Evolutionary conservation across 2,888 invertebrate species (phyloP), one percentile per base, ranked within the genome.

Genomic region (Lymantria monacha): DNA sequence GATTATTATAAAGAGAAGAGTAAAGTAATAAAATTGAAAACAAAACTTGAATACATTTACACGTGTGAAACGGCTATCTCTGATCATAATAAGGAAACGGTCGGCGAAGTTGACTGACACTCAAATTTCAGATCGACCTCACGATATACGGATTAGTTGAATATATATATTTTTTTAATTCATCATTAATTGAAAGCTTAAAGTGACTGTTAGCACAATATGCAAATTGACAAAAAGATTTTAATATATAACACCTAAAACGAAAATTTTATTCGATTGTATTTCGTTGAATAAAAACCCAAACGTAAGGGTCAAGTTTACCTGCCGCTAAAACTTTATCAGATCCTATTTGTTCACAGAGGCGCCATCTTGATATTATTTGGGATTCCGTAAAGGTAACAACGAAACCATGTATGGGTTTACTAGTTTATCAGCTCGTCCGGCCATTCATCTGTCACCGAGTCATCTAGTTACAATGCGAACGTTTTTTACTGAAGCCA

Each of bases 301-400:
- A 33, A 7, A 7, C 9, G 5, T 30, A 30, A 33, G 64, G 71
- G 73, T 72, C 72, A 70, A 61, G 55, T 67, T 66, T 82, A 82
- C 81, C 81, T 81, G 82, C 69, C 56, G 57, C 55, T 57, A 66
- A 59, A 63, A 56, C 54, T 57, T 75, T 79, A 80, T 81, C 82
- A 70, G 81, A 81, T 81, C 72, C 65, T 66, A 72, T 76, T 73
- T 69, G 65, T 66, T 67, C 57, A 68, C 62, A 56, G 70, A 74
- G 81, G 77, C 80, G 81, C 81, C 81, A 81, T 77, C 71, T 75
- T 67, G 61, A 65, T 67, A 63, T 67, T 58, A 61, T 63, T 65
- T 61, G 47, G 68, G 50, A 61, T 63, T 59, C 66, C 65, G 61
- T 55, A 57, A 56, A 65, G 55, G 58, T 65, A 56, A 57, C 51